phyloP scores from a whole-genome alignment of 2,888 invertebrate species.

The Apamea epomidion region DNA sequence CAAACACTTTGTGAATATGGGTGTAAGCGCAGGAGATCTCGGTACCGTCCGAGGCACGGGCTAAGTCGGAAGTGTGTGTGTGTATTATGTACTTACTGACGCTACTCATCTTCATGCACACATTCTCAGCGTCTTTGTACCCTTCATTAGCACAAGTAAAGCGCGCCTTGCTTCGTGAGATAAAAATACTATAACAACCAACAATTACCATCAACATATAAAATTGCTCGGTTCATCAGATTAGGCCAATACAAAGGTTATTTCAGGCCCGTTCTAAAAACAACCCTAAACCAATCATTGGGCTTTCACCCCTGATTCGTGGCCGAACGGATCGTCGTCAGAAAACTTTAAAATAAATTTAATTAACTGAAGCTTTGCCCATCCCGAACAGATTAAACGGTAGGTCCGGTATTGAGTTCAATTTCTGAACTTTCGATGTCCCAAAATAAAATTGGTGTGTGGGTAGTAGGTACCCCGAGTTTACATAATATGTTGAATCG shows the following conservation, averaged over 20 bases:
- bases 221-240: too few species aligned
- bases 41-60: too few species aligned
- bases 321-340: not conserved
- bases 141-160: too few species aligned
- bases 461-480: not conserved
- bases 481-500: not conserved
- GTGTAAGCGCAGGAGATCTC: too few species aligned
- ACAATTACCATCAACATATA: too few species aligned
- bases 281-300: slow-evolving; percentile 10
- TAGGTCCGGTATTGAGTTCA: slow-evolving; percentile 41
- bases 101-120: too few species aligned
- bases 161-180: too few species aligned
- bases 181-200: too few species aligned
- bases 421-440: slow-evolving; percentile 6
- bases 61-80: too few species aligned
- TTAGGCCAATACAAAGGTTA: not conserved
- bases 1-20: too few species aligned
- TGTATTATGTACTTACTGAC: too few species aligned
- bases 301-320: slow-evolving; percentile 6
- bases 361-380: slow-evolving; percentile 44
- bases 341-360: slow-evolving; percentile 52
- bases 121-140: too few species aligned
- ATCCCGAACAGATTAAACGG: slow-evolving; percentile 28
- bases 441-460: slow-evolving; percentile 27
- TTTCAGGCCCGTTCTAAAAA: not conserved